A percentile compares a stretch with the other conserved stretches of the same genome.
phyloP scores from a whole-genome alignment of 2,888 invertebrate species.

The Caenorhabditis sp. region DNA sequence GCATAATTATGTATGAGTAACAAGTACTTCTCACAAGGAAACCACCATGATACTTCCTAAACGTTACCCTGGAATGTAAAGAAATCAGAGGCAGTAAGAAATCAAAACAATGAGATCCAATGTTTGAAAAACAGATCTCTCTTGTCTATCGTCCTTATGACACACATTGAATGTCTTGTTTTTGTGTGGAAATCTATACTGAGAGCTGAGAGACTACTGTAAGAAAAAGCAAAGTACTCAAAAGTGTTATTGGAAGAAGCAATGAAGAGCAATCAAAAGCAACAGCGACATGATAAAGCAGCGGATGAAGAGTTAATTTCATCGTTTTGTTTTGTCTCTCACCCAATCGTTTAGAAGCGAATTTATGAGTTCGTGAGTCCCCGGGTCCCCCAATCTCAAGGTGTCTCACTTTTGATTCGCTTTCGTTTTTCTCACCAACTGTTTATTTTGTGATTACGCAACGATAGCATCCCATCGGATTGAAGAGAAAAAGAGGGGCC shows the following conservation, averaged over 20 bases:
- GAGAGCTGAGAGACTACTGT: constrained; percentile 24
- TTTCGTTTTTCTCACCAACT: constrained; percentile 48
- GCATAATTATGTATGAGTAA: no score
- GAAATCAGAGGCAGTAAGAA: constrained; percentile 7
- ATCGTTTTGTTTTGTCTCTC: constrained; percentile 62
- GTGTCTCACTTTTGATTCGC: constrained; percentile 31
- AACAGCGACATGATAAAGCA: constrained; percentile 60
- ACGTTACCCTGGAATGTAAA: background rate
- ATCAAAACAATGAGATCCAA: constrained; percentile 38
- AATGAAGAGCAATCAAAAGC: constrained; percentile 53
- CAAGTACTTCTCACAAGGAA: no score
- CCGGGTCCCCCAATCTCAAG: background rate
- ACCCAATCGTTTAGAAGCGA: constrained; percentile 50
- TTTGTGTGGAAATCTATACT: constrained; percentile 24
- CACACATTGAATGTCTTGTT: constrained; percentile 59
- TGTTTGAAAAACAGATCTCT: constrained; percentile 50
- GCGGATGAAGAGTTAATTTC: constrained; percentile 48
- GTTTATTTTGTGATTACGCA: constrained; percentile 65
- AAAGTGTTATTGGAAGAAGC: constrained; percentile 54
- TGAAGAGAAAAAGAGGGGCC: background rate
- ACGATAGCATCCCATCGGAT: constrained; percentile 29
- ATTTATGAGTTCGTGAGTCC: constrained; percentile 56
- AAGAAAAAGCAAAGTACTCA: constrained; percentile 42
- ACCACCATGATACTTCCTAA: background rate
- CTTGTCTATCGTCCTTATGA: constrained; percentile 42